These are phyloP conservation scores for Leptoteleia sp. DNA, from an alignment of 1,140 invertebrate species.

Conservation along the genomic window DNA sequence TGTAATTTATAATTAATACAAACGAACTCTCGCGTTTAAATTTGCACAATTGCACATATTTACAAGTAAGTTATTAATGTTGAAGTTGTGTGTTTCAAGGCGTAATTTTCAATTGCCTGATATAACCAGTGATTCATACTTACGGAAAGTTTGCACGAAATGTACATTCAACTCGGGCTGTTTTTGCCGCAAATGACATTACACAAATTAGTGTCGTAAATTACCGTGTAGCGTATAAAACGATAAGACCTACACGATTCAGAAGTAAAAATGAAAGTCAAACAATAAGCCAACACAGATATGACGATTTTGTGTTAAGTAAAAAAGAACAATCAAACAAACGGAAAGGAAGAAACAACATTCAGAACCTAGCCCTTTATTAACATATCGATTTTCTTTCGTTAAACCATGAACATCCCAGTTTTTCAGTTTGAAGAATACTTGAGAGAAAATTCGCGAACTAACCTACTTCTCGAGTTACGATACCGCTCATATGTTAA, in stretches of 20 bases:
- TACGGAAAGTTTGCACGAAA: constrained; percentile 16
- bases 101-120: constrained; percentile 9
- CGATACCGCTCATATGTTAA: constrained; percentile 1
- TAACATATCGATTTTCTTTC: constrained; percentile 33
- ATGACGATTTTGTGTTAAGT: constrained; percentile 3
- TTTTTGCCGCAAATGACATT: no score
- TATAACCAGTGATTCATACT: constrained; percentile 10
- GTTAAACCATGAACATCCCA: constrained; percentile 10
- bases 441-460: constrained; percentile 23
- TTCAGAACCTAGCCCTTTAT: neutral
- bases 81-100: constrained; percentile 9
- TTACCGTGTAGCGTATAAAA: no score
- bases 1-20: constrained; percentile 4
- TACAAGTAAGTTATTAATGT: constrained; percentile 25
- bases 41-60: constrained; percentile 12
- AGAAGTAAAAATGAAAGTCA: no score
- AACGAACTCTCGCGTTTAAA: constrained; percentile 1
- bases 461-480: constrained; percentile 26
- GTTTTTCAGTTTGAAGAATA: constrained; percentile 21
- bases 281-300: no score
- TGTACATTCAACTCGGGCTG: no score
- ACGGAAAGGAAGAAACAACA: no score
- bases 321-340: neutral
- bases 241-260: no score
- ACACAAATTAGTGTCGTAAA: no score